phyloP scores from a whole-genome alignment of 1,140 invertebrate genomes.

The Drosophila lacteicornis region DNA sequence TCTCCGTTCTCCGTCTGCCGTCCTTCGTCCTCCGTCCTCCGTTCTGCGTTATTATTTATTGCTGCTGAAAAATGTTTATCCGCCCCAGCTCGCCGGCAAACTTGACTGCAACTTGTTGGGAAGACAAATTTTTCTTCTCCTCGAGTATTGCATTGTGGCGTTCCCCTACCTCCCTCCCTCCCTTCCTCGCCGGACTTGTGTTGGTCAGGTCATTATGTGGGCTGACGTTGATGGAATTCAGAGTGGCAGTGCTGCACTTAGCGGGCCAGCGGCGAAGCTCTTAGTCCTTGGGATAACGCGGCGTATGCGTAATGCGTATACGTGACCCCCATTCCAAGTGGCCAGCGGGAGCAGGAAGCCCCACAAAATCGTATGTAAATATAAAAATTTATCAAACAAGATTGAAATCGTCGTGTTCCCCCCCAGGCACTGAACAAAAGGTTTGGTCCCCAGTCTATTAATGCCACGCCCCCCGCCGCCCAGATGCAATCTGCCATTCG shows the following conservation, averaged over 20 bases:
- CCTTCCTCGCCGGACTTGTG: conserved; percentile 32
- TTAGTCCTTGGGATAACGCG: conserved; percentile 57
- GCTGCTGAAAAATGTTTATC: conserved; percentile 81
- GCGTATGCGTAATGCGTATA: conserved; percentile 79
- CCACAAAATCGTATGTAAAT: conserved; percentile 67
- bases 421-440: conserved; percentile 51
- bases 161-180: background rate
- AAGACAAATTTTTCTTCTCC: conserved; percentile 76
- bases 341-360: conserved; percentile 10
- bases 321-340: conserved; percentile 65
- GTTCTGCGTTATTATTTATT: conserved; percentile 76
- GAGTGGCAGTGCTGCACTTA: conserved; percentile 63
- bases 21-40: conserved; percentile 11
- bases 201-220: conserved; percentile 76
- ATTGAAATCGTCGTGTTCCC: conserved; percentile 66
- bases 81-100: conserved; percentile 72
- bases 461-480: background rate
- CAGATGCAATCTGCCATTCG: conserved; percentile 53
- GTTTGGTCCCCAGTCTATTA: conserved; percentile 44
- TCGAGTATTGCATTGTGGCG: conserved; percentile 21
- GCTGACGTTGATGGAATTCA: conserved; percentile 76
- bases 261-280: conserved; percentile 52
- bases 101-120: conserved; percentile 77
- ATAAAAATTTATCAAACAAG: conserved; percentile 74
- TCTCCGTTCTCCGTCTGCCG: conserved; percentile 6